Conservation (phyloP, 2,113 vertebrate species). For the Phaethon lepturus region DNA sequence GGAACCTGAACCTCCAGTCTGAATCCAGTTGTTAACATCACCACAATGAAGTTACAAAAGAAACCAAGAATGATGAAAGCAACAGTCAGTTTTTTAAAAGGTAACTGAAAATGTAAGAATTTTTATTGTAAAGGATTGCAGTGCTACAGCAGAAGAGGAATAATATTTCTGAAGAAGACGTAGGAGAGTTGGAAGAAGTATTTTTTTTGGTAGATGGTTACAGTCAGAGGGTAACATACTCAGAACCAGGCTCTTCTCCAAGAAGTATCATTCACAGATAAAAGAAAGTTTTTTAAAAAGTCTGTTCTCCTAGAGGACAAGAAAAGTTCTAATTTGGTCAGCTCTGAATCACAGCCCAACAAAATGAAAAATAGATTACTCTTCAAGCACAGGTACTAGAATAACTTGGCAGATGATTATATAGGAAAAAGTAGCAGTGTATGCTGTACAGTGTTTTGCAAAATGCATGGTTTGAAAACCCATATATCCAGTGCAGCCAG, state of each 20-base stretch:
- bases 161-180: not conserved
- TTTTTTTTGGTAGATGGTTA: not conserved
- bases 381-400: not conserved
- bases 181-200: not conserved
- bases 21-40: not conserved
- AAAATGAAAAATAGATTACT: not conserved
- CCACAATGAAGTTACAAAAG: not conserved
- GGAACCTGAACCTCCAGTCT: not conserved
- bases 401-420: not conserved
- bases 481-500: accelerated
- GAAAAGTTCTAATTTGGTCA: not conserved
- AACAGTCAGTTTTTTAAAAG: not conserved
- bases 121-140: not conserved
- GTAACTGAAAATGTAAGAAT: not conserved
- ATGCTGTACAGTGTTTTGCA: not conserved
- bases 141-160: not conserved
- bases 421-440: not conserved
- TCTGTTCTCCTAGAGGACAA: not conserved
- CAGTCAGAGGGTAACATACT: not conserved
- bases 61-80: not conserved
- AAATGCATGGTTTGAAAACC: not conserved
- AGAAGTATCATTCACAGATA: not conserved
- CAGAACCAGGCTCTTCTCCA: not conserved
- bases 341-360: not conserved
- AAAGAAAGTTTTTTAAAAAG: not conserved